Conservation (phyloP, 2,113 vertebrate genomes). For the Kryptolebias marmoratus region DNA sequence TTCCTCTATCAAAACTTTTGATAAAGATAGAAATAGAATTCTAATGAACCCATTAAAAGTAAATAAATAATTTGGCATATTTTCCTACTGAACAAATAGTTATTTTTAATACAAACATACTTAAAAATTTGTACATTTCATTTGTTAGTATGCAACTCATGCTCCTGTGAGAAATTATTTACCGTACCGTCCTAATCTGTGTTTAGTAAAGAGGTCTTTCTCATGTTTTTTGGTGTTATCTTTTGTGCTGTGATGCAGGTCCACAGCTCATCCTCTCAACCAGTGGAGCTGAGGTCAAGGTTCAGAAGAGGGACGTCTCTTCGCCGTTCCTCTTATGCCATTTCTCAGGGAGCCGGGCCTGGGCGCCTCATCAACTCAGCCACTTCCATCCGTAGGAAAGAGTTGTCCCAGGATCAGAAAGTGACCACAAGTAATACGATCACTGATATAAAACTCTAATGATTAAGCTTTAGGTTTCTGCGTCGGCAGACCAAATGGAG, state of each 20-base stretch:
- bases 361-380: constrained; percentile 81
- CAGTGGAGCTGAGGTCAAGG: constrained; percentile 64
- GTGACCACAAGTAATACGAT: constrained; percentile 3
- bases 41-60: too few relatives aligned
- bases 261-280: constrained; percentile 47
- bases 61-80: too few relatives aligned
- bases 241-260: constrained; percentile 62
- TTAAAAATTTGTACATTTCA: too few relatives aligned
- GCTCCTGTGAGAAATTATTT: background rate
- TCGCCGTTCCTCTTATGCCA: constrained; percentile 84
- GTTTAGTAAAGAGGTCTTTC: background rate
- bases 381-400: constrained; percentile 21
- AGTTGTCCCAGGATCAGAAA: constrained; percentile 25
- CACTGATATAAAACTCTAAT: background rate
- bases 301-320: constrained; percentile 42
- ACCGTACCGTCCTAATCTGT: background rate
- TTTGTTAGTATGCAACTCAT: too few relatives aligned
- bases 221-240: background rate
- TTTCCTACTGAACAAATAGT: too few relatives aligned
- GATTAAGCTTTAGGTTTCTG: background rate
- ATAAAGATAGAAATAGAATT: too few relatives aligned
- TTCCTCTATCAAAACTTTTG: too few relatives aligned
- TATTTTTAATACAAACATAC: too few relatives aligned
- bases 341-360: constrained; percentile 85
- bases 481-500: too few relatives aligned